phyloP scores from a whole-genome alignment of 2,797 vertebrate genomes.

The Sebastes dallii region DNA sequence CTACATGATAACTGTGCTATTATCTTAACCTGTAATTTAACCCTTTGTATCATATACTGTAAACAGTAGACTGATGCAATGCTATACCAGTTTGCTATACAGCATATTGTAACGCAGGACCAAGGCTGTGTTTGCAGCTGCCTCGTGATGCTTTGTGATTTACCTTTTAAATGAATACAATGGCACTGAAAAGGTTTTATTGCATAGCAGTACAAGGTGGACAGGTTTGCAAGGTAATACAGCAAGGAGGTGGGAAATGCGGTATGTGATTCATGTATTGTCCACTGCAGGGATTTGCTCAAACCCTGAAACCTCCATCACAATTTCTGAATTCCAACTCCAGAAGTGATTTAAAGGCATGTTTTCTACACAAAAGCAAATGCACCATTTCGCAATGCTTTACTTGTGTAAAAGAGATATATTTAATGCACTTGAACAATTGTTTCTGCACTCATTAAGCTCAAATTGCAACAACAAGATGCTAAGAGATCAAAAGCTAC shows the following conservation, averaged over 20 bases:
- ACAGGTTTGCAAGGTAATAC: not conserved
- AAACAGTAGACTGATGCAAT: not conserved
- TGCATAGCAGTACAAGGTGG: not conserved
- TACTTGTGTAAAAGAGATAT: not conserved
- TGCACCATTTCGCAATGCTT: not conserved
- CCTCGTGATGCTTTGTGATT: slow-evolving; percentile 37
- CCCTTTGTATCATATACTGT: not conserved
- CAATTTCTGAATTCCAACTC: not conserved
- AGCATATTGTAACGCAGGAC: not conserved
- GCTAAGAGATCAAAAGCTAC: not conserved
- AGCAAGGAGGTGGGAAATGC: not conserved
- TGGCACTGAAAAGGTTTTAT: slow-evolving; percentile 19
- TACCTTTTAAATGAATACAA: slow-evolving; percentile 49
- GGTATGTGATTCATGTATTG: not conserved
- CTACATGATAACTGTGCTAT: not conserved
- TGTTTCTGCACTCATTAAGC: not conserved
- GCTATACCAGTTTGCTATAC: not conserved
- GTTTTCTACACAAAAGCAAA: not conserved
- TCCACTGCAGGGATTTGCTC: not conserved
- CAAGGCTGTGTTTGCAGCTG: slow-evolving; percentile 37
- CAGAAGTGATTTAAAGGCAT: not conserved
- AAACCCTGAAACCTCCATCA: not conserved
- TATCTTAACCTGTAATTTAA: not conserved
- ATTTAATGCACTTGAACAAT: not conserved
- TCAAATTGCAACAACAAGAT: not conserved